phyloP scores from a whole-genome alignment of 1,140 invertebrate genomes.

The Tenebrio molitor region DNA sequence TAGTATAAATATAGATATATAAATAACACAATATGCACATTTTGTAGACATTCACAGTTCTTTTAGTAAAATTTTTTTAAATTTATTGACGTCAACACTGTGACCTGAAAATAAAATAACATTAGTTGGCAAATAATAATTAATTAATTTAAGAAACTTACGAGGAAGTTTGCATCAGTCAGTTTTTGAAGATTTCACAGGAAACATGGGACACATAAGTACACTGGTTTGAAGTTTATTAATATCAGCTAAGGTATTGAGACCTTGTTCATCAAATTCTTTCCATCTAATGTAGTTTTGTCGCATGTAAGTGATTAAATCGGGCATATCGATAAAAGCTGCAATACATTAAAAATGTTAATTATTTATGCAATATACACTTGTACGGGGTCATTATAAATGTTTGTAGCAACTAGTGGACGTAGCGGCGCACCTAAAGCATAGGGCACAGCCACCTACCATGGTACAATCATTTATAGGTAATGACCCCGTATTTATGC shows the following conservation, averaged over 20 bases:
- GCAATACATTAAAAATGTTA: constrained; percentile 61
- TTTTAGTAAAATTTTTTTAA: constrained; percentile 59
- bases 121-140: neutral
- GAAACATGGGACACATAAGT: constrained; percentile 53
- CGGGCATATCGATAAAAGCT: constrained; percentile 95
- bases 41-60: constrained; percentile 58
- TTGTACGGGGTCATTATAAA: too few species aligned
- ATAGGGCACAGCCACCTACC: too few species aligned
- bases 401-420: too few species aligned
- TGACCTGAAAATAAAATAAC: constrained; percentile 58
- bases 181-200: constrained; percentile 54
- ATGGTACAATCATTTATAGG: too few species aligned
- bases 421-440: too few species aligned
- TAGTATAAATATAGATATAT: constrained; percentile 59
- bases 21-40: constrained; percentile 57
- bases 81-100: constrained; percentile 61
- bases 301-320: constrained; percentile 86
- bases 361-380: constrained; percentile 17
- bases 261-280: constrained; percentile 81
- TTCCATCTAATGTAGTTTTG: constrained; percentile 94
- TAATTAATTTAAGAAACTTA: constrained; percentile 50
- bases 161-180: constrained; percentile 59
- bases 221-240: constrained; percentile 67
- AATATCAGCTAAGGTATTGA: constrained; percentile 78
- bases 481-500: too few species aligned